Conservation (phyloP, 1,140 invertebrate genomes). For the Mycetomoellerius zeteki region DNA sequence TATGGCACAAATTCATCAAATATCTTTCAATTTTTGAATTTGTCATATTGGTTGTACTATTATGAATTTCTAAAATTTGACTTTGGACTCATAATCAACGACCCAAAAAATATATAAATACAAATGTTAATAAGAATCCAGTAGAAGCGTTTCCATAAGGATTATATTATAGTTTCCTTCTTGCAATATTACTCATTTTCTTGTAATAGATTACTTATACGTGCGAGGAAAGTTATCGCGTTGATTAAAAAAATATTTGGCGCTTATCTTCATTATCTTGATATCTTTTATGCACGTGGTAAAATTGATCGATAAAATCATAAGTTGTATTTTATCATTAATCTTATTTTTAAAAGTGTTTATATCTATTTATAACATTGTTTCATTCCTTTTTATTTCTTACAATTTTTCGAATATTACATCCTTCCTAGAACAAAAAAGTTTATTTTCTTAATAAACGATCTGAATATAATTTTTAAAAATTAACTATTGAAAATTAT, state of each 20-base stretch:
- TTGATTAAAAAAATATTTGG: conserved; percentile 3
- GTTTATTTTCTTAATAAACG: too few species aligned
- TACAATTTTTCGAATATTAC: background rate
- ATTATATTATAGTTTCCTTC: background rate
- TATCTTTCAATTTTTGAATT: too few species aligned
- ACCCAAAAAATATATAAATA: too few species aligned
- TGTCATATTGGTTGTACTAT: too few species aligned
- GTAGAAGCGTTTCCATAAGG: too few species aligned
- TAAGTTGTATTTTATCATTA: background rate
- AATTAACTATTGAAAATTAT: background rate
- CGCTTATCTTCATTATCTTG: conserved; percentile 21
- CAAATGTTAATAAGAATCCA: too few species aligned
- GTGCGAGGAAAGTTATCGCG: background rate
- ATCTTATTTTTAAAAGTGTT: background rate
- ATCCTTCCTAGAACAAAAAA: too few species aligned
- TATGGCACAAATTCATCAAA: too few species aligned
- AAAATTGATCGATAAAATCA: background rate
- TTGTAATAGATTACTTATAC: background rate
- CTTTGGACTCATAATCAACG: too few species aligned
- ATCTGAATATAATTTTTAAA: too few species aligned
- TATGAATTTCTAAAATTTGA: too few species aligned
- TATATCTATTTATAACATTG: background rate
- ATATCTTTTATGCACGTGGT: background rate
- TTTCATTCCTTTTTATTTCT: background rate
- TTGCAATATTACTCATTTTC: background rate